Base-by-base conservation (phyloP, 1,140 invertebrate genomes). In the Brachionus rotundiformis region DNA sequence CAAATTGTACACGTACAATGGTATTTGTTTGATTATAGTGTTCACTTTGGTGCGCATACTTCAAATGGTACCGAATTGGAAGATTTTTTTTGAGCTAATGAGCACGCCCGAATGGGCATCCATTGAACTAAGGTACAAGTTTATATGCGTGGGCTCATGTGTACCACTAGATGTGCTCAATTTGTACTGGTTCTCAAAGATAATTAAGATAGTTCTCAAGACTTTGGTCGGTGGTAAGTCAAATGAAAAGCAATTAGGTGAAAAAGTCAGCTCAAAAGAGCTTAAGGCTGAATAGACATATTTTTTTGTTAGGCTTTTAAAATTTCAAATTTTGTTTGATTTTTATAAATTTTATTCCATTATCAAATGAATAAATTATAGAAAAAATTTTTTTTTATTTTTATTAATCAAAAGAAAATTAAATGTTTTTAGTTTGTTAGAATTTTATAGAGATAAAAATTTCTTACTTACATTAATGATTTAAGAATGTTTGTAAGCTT, bases 141-240 rank as follows among this genome's bases (percentile, higher is more conserved):
- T 77, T 5, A 47, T 77, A 16, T 77, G 75, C 49, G 75, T 77
- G 3, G 75, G 39, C 4, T 77, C 75, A 0, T 49, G 75, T 49
- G 44, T 77, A 8, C 75, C 75, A 3, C 31, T 77, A 13, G 75
- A 77, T 19, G 44, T 49, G 3, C 31, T 77, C n/a, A 77, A 77
- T 31, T 27, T 77, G 44, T 59, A 77, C 75, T 77, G 75, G 75
- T 77, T 77, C 39, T 29, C 44, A 27, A 77, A 77, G 19, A 77
- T 77, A 31, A 59, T 59, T 10, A 49, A 77, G 13, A 59, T 59
- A 25, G 31, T 77, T 10, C 19, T 54, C 19, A 77, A 77, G 19
- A 19, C n/a, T 49, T 10, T 77, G 19, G 3, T 44, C n/a, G 41
- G 29, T 8, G 65, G 13, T 10, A 63, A 63, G 11, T 29, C 25